Conservation (phyloP, 2,797 vertebrate genomes). For the Sciurus carolinensis region DNA sequence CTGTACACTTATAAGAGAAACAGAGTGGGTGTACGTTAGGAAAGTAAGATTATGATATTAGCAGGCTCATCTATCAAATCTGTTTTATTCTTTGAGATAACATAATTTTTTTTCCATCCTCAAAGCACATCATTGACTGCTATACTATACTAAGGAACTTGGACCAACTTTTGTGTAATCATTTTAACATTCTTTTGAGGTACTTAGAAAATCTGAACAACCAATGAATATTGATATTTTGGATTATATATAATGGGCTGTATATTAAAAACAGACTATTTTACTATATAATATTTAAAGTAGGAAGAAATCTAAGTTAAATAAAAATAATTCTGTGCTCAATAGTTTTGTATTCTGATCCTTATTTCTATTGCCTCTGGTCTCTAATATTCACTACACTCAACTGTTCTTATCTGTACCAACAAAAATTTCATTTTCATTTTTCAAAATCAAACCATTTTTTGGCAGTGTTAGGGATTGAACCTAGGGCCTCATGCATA, state of each 20-base stretch:
- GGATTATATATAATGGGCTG: constrained; percentile 70
- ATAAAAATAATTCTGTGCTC: constrained; percentile 52
- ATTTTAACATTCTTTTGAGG: constrained; percentile 83
- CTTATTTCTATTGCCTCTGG: constrained; percentile 11
- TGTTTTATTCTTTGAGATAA: constrained; percentile 53
- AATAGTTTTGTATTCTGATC: constrained; percentile 38
- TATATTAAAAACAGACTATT: constrained; percentile 74
- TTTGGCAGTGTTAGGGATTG: too few relatives aligned
- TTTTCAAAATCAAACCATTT: constrained; percentile 26
- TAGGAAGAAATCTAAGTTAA: constrained; percentile 28
- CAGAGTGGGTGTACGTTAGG: background rate
- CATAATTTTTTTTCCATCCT: constrained; percentile 18
- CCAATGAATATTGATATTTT: constrained; percentile 78
- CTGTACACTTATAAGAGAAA: background rate
- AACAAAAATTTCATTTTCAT: constrained; percentile 62
- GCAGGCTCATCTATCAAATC: constrained; percentile 29
- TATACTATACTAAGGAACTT: background rate
- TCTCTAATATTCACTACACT: background rate
- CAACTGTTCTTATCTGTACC: background rate
- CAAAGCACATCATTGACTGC: constrained; percentile 5
- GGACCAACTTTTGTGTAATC: constrained; percentile 81
- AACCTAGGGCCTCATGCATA: too few relatives aligned
- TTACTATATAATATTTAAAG: constrained; percentile 62
- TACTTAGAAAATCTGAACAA: constrained; percentile 65
- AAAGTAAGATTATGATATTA: constrained; percentile 35